phyloP scores from a whole-genome alignment of 2,113 vertebrate species.

The Isurus oxyrinchus region DNA sequence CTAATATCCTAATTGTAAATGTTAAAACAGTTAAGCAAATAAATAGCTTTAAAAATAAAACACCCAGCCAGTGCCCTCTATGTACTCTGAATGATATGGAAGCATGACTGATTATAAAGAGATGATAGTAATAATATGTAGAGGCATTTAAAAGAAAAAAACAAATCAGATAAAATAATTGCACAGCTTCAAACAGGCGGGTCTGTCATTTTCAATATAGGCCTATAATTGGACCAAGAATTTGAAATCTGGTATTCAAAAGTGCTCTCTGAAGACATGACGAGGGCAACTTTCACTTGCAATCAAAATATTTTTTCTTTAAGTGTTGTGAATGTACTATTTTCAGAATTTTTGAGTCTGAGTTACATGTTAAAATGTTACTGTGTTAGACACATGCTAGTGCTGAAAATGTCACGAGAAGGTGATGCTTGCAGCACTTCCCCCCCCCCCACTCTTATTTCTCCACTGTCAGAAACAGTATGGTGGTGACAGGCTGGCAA shows the following conservation, averaged over 20 bases:
- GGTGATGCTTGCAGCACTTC: not conserved
- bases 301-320: constrained; percentile 22
- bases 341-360: constrained; percentile 3
- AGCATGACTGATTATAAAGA: constrained; percentile 24
- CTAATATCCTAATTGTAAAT: constrained; percentile 2
- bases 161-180: constrained; percentile 33
- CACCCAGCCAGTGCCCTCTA: not conserved
- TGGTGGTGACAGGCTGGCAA: not conserved
- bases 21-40: constrained; percentile 17
- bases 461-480: not conserved
- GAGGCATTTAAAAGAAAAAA: constrained; percentile 33
- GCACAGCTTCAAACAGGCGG: constrained; percentile 12
- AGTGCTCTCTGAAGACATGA: not conserved
- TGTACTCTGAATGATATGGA: constrained; percentile 16
- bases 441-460: not conserved
- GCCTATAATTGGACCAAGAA: constrained; percentile 28
- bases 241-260: not conserved
- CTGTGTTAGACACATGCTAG: not conserved
- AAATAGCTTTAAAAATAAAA: constrained; percentile 10
- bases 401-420: not conserved
- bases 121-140: constrained; percentile 24
- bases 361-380: constrained; percentile 29
- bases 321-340: constrained; percentile 15
- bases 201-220: constrained; percentile 34
- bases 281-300: constrained; percentile 21